Evolutionary conservation across 2,797 vertebrate species (phyloP).

Genomic region (Scomberomorus guttatus): DNA sequence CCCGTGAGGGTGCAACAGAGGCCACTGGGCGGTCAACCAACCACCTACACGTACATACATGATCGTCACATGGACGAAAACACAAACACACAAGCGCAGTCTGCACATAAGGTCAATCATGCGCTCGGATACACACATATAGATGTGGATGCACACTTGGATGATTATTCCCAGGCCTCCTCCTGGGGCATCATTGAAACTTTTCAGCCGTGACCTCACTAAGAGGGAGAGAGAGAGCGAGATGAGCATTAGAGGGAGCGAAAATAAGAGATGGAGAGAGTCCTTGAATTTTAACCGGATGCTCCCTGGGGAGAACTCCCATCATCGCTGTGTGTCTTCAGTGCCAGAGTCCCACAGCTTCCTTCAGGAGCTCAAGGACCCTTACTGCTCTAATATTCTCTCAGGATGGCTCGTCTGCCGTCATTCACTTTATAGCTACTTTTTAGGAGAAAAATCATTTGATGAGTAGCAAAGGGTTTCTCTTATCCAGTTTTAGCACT

Average conservation of each 20-base stretch:
- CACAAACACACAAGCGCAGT: constrained; percentile 11
- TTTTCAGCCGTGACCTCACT: constrained; percentile 76
- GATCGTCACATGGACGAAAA: constrained; percentile 26
- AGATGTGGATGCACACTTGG: constrained; percentile 65
- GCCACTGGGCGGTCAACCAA: constrained; percentile 25
- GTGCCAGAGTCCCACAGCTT: constrained; percentile 53
- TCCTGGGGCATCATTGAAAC: constrained; percentile 72
- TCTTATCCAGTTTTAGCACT: constrained; percentile 47
- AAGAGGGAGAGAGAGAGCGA: constrained; percentile 54
- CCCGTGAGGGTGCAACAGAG: background rate
- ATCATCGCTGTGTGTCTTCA: constrained; percentile 67
- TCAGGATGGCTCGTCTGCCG: constrained; percentile 31
- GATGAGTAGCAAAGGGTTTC: constrained; percentile 46
- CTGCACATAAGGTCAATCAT: constrained; percentile 65
- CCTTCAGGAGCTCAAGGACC: constrained; percentile 51
- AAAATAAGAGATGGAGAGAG: constrained; percentile 60
- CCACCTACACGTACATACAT: constrained; percentile 33
- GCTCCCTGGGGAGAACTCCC: constrained; percentile 65
- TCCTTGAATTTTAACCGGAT: constrained; percentile 77
- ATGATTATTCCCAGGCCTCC: constrained; percentile 63
- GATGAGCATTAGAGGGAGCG: constrained; percentile 56
- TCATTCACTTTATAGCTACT: constrained; percentile 36
- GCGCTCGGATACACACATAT: constrained; percentile 53
- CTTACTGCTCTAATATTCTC: constrained; percentile 51
- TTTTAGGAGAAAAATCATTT: constrained; percentile 50